These are phyloP conservation scores for Corythoichthys intestinalis DNA, from an alignment of 2,113 vertebrate genomes.

Conservation along the genomic window DNA sequence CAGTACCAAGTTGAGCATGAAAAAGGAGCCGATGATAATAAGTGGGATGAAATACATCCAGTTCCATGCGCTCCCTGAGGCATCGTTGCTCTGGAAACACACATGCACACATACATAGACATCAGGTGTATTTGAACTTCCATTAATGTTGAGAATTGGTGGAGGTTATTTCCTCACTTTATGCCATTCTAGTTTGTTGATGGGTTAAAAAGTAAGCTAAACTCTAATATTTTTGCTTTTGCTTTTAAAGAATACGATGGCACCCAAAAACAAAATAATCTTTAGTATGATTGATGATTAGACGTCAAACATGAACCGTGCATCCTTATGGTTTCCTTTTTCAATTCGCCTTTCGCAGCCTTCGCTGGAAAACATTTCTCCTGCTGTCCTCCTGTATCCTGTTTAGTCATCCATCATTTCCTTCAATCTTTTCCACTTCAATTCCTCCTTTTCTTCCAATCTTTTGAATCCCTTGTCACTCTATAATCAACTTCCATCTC, in stretches of 20 bases:
- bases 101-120: conserved; percentile 3
- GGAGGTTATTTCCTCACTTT: not conserved
- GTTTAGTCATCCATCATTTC: conserved; percentile 1
- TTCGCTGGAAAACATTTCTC: not conserved
- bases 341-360: not conserved
- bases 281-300: not conserved
- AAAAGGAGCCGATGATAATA: conserved; percentile 96
- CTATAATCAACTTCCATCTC: conserved; percentile 14
- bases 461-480: not conserved
- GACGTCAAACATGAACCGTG: not conserved
- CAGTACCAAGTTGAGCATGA: conserved; percentile 95
- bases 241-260: not conserved
- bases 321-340: not conserved
- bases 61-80: conserved; percentile 92
- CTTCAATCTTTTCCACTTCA: conserved; percentile 8
- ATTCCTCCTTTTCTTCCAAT: conserved; percentile 19
- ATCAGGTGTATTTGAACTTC: conserved; percentile 4
- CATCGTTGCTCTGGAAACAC: conserved; percentile 84
- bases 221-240: not conserved
- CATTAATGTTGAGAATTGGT: not conserved
- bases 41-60: conserved; percentile 96
- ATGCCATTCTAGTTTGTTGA: not conserved
- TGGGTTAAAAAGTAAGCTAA: not conserved
- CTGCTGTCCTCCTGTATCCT: not conserved
- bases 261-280: not conserved